phyloP scores from a whole-genome alignment of 2,113 vertebrate genomes.

The Dissostichus mawsoni region DNA sequence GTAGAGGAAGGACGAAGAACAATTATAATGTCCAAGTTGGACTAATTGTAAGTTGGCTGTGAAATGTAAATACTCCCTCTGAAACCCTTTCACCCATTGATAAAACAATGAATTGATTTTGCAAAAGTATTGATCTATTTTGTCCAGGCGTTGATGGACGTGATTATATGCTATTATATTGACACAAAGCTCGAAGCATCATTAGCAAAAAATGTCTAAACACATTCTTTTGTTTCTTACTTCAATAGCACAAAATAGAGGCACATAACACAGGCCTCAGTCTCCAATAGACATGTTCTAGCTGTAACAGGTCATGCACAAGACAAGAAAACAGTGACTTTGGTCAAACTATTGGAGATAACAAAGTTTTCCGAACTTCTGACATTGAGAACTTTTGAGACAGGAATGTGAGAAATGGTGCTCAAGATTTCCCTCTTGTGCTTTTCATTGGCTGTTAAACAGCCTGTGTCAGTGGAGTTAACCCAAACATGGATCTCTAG shows the following conservation, averaged over 20 bases:
- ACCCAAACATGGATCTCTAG: conserved; percentile 25
- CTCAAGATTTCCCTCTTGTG: conserved; percentile 1
- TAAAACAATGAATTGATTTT: conserved; percentile 31
- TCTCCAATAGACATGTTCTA: neutral
- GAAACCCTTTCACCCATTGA: conserved; percentile 16
- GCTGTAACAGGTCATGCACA: neutral
- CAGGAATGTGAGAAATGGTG: neutral
- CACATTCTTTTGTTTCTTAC: neutral
- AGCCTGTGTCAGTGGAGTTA: neutral
- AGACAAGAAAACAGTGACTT: neutral
- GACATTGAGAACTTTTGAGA: neutral
- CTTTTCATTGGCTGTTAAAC: conserved; percentile 7
- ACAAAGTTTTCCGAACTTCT: neutral
- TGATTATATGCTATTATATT: conserved; percentile 10
- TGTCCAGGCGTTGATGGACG: neutral
- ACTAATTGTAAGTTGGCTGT: neutral
- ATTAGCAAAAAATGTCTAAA: conserved; percentile 29
- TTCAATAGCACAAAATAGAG: neutral
- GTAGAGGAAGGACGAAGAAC: conserved; percentile 1
- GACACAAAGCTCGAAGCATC: neutral
- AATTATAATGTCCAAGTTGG: neutral
- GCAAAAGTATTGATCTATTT: conserved; percentile 10
- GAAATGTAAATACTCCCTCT: neutral
- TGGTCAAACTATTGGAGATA: neutral
- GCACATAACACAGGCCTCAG: neutral